A percentile compares a stretch with the other conserved stretches of the same genome.
Conservation (phyloP, 2,797 vertebrate genomes). For the Anguilla anguilla region DNA sequence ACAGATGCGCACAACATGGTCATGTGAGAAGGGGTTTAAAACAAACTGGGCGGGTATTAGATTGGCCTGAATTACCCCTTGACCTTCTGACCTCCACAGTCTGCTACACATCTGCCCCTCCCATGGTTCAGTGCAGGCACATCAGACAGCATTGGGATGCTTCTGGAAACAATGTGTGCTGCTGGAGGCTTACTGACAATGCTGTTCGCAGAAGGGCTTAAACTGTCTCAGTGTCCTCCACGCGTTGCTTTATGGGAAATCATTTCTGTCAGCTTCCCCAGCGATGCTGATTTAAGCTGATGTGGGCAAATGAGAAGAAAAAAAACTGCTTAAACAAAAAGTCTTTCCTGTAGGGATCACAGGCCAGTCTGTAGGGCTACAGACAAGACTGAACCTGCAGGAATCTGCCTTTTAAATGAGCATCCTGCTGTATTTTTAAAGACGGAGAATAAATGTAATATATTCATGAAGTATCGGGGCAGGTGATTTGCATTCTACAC, state of each 20-base stretch:
- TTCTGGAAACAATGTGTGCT: neutral
- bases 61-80: neutral
- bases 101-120: neutral
- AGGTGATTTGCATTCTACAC: neutral
- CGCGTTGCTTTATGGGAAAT: neutral
- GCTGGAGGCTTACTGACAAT: neutral
- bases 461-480: neutral
- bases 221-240: neutral
- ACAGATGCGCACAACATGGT: conserved; percentile 29
- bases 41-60: neutral
- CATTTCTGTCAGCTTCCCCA: neutral
- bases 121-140: neutral
- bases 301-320: neutral
- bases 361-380: neutral
- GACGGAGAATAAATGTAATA: neutral
- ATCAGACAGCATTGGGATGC: neutral
- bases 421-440: neutral
- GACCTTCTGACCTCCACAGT: neutral
- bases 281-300: neutral
- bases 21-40: conserved; percentile 11
- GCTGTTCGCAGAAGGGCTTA: neutral
- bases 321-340: neutral
- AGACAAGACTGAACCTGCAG: neutral
- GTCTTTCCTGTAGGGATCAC: neutral
- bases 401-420: neutral